These are phyloP conservation scores for Actenoides lindsayi DNA, from an alignment of 2,113 vertebrate species.

Conservation along the genomic window DNA sequence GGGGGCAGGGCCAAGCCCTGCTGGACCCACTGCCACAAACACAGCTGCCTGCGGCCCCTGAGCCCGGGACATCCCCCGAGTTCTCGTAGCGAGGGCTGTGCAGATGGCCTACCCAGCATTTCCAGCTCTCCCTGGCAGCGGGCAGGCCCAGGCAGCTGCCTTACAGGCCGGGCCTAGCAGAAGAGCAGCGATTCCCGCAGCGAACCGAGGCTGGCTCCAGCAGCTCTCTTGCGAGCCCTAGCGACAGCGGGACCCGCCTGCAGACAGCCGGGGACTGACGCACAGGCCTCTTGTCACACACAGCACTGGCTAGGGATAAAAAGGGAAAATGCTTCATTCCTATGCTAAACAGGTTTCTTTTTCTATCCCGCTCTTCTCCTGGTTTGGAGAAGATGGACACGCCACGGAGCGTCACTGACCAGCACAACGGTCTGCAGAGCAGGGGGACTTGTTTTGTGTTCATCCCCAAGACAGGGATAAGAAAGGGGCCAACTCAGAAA, in stretches of 20 bases:
- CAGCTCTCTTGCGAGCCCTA: constrained; percentile 63
- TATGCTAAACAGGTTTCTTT: not conserved
- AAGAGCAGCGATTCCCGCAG: not conserved
- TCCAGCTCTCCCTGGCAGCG: not conserved
- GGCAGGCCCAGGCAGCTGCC: not conserved
- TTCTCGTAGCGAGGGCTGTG: not conserved
- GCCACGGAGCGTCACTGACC: rapidly evolving
- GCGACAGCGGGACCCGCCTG: constrained; percentile 6
- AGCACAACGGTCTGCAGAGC: not conserved
- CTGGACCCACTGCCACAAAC: not conserved
- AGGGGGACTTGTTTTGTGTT: rapidly evolving
- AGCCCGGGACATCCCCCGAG: not conserved
- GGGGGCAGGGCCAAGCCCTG: not conserved
- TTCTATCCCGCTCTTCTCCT: not conserved
- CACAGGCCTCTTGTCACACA: not conserved
- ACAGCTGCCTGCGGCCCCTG: not conserved
- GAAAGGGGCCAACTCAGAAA: not conserved
- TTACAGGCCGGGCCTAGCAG: not conserved
- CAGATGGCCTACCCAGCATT: not conserved
- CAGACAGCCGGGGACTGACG: not conserved
- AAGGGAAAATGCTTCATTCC: not conserved
- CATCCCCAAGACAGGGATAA: not conserved
- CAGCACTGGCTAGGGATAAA: not conserved
- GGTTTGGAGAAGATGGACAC: not conserved
- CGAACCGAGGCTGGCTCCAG: not conserved